Evolutionary conservation across 35 echinoderm and acorn worm species (phyloP).

Genomic region (Ophiothrix spiculata): DNA sequence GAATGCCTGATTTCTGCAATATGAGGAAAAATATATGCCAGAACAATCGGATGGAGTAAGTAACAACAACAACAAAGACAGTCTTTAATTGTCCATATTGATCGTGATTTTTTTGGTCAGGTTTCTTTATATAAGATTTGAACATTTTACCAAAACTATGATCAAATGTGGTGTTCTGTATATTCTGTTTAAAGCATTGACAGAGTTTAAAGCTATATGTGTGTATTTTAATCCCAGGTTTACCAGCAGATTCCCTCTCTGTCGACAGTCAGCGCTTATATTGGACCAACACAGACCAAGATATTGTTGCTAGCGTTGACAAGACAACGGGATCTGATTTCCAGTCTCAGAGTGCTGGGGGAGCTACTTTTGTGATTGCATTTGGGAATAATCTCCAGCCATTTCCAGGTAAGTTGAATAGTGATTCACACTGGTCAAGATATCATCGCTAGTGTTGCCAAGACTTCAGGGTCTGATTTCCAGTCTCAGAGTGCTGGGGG

Average conservation of each 20-base stretch:
- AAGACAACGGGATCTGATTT: slow-evolving; percentile 74
- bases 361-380: slow-evolving; percentile 37
- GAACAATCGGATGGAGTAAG: too few species aligned
- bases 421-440: slow-evolving; percentile 31
- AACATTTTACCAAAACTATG: too few species aligned
- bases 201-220: too few species aligned
- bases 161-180: too few species aligned
- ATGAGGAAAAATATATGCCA: too few species aligned
- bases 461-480: slow-evolving; percentile 69
- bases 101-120: too few species aligned
- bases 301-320: slow-evolving; percentile 55
- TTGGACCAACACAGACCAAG: slow-evolving; percentile 53
- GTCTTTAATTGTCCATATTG: too few species aligned
- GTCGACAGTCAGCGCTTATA: slow-evolving; percentile 63
- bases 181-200: too few species aligned
- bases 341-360: slow-evolving; percentile 22
- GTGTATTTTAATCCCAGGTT: slow-evolving; percentile 23
- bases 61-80: too few species aligned
- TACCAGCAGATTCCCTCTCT: slow-evolving; percentile 68
- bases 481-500: slow-evolving; percentile 26
- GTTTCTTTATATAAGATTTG: too few species aligned
- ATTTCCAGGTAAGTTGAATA: slow-evolving; percentile 80
- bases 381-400: slow-evolving; percentile 69
- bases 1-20: too few species aligned
- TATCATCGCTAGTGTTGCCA: slow-evolving; percentile 62